Evolutionary conservation across 2,113 vertebrate genomes (phyloP).

Genomic region (Cyprinodon brontotheroides): DNA sequence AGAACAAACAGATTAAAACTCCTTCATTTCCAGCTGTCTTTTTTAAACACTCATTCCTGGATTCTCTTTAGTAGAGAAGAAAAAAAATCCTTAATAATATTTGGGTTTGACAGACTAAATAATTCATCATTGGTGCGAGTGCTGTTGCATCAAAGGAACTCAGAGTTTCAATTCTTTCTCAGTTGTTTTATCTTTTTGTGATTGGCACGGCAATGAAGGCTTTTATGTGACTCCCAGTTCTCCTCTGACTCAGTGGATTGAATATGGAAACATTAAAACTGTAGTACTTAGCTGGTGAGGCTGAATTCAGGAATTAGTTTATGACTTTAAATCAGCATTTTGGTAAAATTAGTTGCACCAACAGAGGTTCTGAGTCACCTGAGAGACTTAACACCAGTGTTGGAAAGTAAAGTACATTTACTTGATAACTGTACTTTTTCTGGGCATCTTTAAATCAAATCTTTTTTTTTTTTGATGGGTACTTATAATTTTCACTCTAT

Average conservation of each 20-base stretch:
- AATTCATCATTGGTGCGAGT: slow-evolving; percentile 42
- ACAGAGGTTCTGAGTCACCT: neutral
- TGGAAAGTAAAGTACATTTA: no score
- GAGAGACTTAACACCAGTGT: neutral
- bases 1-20: slow-evolving; percentile 21
- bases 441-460: no score
- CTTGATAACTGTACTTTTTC: no score
- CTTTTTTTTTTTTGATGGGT: no score
- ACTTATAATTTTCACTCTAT: no score
- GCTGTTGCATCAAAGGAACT: slow-evolving; percentile 50
- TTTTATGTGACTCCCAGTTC: slow-evolving; percentile 40
- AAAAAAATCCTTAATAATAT: slow-evolving; percentile 36
- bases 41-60: slow-evolving; percentile 16
- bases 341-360: neutral
- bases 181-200: slow-evolving; percentile 40
- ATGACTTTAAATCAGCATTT: slow-evolving; percentile 5
- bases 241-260: slow-evolving; percentile 4
- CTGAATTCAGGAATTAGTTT: neutral
- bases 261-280: neutral
- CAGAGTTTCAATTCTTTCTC: slow-evolving; percentile 42
- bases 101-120: slow-evolving; percentile 48
- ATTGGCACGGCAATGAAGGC: slow-evolving; percentile 21
- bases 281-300: neutral
- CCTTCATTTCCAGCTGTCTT: slow-evolving; percentile 42
- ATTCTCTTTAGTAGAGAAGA: slow-evolving; percentile 19